phyloP scores from a whole-genome alignment of 1,140 invertebrate genomes.

The Oedothorax gibbosus region DNA sequence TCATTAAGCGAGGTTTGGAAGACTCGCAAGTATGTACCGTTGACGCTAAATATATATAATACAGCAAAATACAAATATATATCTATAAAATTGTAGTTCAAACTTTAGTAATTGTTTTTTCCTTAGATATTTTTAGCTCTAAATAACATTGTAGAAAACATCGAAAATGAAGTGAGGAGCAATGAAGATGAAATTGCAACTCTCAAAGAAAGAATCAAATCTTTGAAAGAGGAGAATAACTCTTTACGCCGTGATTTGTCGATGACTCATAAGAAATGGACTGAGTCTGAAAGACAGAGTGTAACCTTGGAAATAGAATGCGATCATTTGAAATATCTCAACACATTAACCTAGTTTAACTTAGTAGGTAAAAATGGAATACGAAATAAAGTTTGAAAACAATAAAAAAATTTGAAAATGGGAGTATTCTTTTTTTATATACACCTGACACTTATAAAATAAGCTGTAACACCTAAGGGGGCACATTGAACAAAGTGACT shows the following conservation, averaged over 20 bases:
- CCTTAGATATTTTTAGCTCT: slow-evolving; percentile 39
- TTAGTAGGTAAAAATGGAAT: neutral
- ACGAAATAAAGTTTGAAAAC: neutral
- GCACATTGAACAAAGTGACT: no score
- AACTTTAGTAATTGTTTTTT: neutral
- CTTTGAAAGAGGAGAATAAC: slow-evolving; percentile 41
- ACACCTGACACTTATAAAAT: neutral
- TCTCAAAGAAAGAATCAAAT: slow-evolving; percentile 26
- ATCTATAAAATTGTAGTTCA: neutral
- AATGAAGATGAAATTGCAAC: slow-evolving; percentile 16
- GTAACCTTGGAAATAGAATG: slow-evolving; percentile 31
- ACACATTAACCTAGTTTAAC: neutral
- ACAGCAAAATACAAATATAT: neutral
- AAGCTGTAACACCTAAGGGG: neutral
- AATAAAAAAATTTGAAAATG: neutral
- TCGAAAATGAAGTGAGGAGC: slow-evolving; percentile 39
- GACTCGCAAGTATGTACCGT: slow-evolving; percentile 30
- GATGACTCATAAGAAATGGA: slow-evolving; percentile 11
- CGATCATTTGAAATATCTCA: slow-evolving; percentile 36
- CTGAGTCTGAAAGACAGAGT: slow-evolving; percentile 20
- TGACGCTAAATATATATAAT: neutral
- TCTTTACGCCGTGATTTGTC: slow-evolving; percentile 32
- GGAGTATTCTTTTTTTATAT: neutral
- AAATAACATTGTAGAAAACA: slow-evolving; percentile 43
- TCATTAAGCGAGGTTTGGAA: slow-evolving; percentile 35